Evolutionary conservation across 2,797 vertebrate genomes (phyloP), one percentile per base, ranked within the genome.

Genomic region (Xyrichtys novacula): DNA sequence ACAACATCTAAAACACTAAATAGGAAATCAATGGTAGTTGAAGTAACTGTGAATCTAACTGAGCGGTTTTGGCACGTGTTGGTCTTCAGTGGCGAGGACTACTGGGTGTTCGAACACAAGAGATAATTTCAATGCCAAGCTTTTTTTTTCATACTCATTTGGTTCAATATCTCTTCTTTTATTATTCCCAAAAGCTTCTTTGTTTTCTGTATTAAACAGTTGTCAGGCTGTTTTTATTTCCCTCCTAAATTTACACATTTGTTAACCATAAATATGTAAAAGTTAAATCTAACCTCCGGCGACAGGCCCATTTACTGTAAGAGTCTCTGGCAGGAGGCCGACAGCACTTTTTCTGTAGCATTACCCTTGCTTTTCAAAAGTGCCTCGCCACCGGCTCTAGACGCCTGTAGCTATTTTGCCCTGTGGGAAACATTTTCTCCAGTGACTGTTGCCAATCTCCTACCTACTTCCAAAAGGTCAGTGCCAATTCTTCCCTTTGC

Each of bases 351-450:
- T 76, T 75, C 40, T 74, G 56, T 74, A 44, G 25, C 52, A 72
- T 78, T 63, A 70, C 71, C 66, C 57, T 77, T 73, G 31, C 63
- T 76, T 73, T 85, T 86, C 73, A 81, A 26, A 79, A 74, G 76
- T 34, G 31, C 60, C 65, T 85, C 62, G 84, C 85, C 81, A 74
- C 22, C 65, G 83, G 89, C 81, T 74, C 43, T 25, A 7, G 42
- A 57, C n/a, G 88, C 88, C 90, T 44, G 61, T 25, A 88, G 90
- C 89, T 85, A 76, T 92, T 89, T 90, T 87, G 83, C 90, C 88
- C 83, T 70, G 71, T 86, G 86, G 91, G 90, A 79, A 78, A 77
- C 53, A 78, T 83, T 88, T 80, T 80, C 85, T 75, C 82, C 10
- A 11, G 77, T 57, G 85, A 73, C 84, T 89, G 76, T 71, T 85